These are phyloP conservation scores for Homarus gammarus DNA, from an alignment of 2,888 invertebrate genomes.

Conservation along the genomic window DNA sequence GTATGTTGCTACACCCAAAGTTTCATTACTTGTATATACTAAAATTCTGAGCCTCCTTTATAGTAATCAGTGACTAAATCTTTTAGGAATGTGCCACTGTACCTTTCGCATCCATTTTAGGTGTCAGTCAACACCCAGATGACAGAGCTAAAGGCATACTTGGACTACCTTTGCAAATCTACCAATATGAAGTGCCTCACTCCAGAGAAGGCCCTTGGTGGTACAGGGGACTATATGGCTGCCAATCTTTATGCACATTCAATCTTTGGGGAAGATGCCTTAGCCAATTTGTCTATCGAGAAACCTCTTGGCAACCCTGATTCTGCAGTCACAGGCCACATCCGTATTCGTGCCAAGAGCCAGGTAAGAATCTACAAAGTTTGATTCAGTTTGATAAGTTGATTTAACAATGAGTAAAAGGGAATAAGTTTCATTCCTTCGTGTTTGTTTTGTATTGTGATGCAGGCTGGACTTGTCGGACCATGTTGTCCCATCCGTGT, in stretches of 20 bases:
- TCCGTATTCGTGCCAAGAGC: conserved; percentile 98
- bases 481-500: no score
- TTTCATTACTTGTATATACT: no score
- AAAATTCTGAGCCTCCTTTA: no score
- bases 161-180: conserved; percentile 93
- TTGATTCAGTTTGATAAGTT: no score
- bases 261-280: conserved; percentile 98
- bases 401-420: no score
- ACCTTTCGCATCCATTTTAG: conserved; percentile 77
- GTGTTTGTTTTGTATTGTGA: no score
- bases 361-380: conserved; percentile 86
- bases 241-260: conserved; percentile 99
- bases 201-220: conserved; percentile 88
- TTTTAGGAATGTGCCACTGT: background rate
- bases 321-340: conserved; percentile 96
- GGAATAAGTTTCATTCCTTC: no score
- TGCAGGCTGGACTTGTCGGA: no score
- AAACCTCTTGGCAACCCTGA: conserved; percentile 92
- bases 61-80: background rate
- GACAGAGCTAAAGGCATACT: conserved; percentile 94
- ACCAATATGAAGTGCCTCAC: conserved; percentile 99
- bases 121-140: conserved; percentile 95
- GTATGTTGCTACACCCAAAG: no score
- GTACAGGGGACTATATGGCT: conserved; percentile 94
- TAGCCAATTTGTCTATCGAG: conserved; percentile 99